Conservation (phyloP, 2,797 vertebrate genomes). For the Allochrocebus solatus region DNA sequence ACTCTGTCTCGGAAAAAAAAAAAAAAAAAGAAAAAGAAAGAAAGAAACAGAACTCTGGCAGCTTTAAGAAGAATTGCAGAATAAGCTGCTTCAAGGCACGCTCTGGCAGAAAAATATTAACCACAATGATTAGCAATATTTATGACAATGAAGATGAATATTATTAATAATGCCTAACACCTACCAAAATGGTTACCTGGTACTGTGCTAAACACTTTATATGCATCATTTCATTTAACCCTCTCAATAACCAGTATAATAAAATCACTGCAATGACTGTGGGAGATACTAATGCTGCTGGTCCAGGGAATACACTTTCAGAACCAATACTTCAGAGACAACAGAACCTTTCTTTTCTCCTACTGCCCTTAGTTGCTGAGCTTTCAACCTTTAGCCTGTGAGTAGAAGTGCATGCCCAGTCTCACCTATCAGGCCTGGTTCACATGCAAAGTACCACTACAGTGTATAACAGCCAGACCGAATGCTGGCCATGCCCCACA, state of each 20-base stretch:
- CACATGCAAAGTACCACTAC: background rate
- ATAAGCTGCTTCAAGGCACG: constrained; percentile 40
- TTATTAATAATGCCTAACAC: background rate
- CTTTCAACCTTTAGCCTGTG: background rate
- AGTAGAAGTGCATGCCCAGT: background rate
- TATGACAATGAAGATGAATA: background rate
- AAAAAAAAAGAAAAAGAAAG: too few relatives aligned
- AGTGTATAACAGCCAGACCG: background rate
- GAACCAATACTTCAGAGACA: background rate
- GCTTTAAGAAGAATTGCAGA: background rate
- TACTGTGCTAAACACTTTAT: background rate
- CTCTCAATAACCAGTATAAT: background rate
- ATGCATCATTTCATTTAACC: background rate
- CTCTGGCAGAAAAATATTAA: constrained; percentile 21
- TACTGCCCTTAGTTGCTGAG: background rate
- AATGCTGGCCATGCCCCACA: background rate
- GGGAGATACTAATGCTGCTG: background rate
- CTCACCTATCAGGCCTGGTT: background rate
- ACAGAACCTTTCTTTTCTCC: background rate
- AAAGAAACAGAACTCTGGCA: background rate
- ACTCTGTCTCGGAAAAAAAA: background rate
- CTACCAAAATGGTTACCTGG: constrained; percentile 16
- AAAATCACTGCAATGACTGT: background rate
- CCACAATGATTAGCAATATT: background rate
- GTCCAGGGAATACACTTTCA: background rate